Evolutionary conservation across 2,797 vertebrate genomes (phyloP).

Genomic region (Euthynnus affinis): DNA sequence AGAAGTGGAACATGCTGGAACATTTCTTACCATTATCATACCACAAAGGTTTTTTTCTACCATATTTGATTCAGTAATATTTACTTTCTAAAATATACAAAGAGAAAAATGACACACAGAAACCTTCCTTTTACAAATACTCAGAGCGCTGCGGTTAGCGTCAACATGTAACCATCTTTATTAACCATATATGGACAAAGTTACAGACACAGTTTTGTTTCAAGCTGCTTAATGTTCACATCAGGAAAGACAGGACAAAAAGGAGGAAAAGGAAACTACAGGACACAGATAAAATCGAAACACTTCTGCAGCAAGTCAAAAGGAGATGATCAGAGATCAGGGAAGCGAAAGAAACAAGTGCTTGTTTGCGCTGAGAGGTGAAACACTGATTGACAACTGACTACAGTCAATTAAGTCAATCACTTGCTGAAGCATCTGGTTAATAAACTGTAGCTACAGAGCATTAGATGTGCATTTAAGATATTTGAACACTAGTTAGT

Average conservation of each 20-base stretch:
- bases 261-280: conserved; percentile 50
- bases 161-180: conserved; percentile 68
- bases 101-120: neutral
- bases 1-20: neutral
- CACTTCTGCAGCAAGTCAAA: conserved; percentile 51
- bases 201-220: conserved; percentile 49
- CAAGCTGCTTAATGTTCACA: conserved; percentile 56
- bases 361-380: conserved; percentile 40
- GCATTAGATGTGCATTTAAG: conserved; percentile 21
- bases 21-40: neutral
- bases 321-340: conserved; percentile 63
- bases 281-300: conserved; percentile 52
- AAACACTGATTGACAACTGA: conserved; percentile 26
- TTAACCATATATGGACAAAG: conserved; percentile 58
- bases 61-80: conserved; percentile 1
- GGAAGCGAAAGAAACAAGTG: conserved; percentile 54
- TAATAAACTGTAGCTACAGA: conserved; percentile 40
- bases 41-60: neutral
- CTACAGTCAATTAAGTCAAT: conserved; percentile 33
- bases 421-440: conserved; percentile 32
- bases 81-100: neutral
- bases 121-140: conserved; percentile 13
- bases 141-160: conserved; percentile 33
- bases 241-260: conserved; percentile 29
- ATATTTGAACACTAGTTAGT: conserved; percentile 39